phyloP scores from a whole-genome alignment of 2,797 vertebrate genomes.

The Erpetoichthys calabaricus region DNA sequence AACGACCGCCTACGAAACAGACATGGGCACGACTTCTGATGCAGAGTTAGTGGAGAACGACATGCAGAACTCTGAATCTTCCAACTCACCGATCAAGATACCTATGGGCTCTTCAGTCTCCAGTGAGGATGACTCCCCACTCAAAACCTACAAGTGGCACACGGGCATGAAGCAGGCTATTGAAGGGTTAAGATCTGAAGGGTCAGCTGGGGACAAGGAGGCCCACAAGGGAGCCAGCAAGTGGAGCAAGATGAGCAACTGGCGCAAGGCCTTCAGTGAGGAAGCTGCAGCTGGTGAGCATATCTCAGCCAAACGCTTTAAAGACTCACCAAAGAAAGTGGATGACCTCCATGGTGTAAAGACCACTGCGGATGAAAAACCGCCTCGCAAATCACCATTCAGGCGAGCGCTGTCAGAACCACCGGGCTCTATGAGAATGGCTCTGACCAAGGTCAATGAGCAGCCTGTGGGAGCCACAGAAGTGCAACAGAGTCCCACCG shows the following conservation, averaged over 20 bases:
- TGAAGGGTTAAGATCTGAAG: slow-evolving; percentile 31
- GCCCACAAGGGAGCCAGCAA: slow-evolving; percentile 37
- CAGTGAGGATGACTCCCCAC: slow-evolving; percentile 24
- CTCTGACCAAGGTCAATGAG: slow-evolving; percentile 13
- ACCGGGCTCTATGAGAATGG: slow-evolving; percentile 29
- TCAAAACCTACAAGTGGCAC: slow-evolving; percentile 70
- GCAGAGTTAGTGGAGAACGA: slow-evolving; percentile 26
- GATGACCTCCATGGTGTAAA: slow-evolving; percentile 33
- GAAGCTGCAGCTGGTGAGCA: slow-evolving; percentile 27
- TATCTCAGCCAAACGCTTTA: neutral
- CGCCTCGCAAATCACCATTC: slow-evolving; percentile 56
- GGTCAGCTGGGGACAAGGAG: slow-evolving; percentile 20
- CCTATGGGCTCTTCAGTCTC: slow-evolving; percentile 3
- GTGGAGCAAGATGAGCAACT: slow-evolving; percentile 60
- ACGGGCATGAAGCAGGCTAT: slow-evolving; percentile 32
- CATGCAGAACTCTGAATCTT: slow-evolving; percentile 12
- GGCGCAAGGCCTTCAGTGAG: slow-evolving; percentile 61
- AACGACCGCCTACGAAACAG: slow-evolving; percentile 26
- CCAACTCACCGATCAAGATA: slow-evolving; percentile 2
- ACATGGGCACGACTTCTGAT: slow-evolving; percentile 11
- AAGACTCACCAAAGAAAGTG: slow-evolving; percentile 19
- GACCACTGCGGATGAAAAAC: slow-evolving; percentile 13
- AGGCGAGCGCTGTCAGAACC: slow-evolving; percentile 65
- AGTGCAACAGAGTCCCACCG: slow-evolving; percentile 23
- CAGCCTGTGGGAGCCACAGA: slow-evolving; percentile 19